A percentile compares a stretch with the other conserved stretches of the same genome.
These are phyloP conservation scores for Cephus pygmeus DNA, from an alignment of 2,888 invertebrate genomes.

Conservation along the genomic window DNA sequence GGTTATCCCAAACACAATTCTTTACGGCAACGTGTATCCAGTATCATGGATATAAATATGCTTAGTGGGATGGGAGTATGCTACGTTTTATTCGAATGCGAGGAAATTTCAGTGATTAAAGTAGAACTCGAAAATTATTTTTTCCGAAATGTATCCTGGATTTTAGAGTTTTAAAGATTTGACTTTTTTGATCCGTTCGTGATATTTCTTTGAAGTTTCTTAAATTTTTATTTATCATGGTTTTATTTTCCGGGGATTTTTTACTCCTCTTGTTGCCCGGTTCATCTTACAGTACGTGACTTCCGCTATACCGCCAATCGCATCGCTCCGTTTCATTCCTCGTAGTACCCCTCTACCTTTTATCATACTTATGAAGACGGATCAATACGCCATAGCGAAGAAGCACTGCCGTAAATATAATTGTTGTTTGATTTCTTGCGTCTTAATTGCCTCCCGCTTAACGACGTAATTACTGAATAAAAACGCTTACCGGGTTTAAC, in stretches of 20 bases:
- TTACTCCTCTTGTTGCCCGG: neutral
- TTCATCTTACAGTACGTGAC: neutral
- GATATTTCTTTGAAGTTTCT: neutral
- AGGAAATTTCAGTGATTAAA: too few species aligned
- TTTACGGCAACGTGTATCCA: neutral
- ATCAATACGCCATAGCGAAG: constrained; percentile 54
- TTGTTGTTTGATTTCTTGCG: constrained; percentile 62
- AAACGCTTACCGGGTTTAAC: constrained; percentile 35
- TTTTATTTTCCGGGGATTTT: neutral
- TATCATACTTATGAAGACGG: constrained; percentile 33
- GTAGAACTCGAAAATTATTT: too few species aligned
- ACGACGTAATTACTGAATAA: constrained; percentile 62
- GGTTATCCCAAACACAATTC: neutral
- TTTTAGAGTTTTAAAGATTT: neutral
- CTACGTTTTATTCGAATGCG: too few species aligned
- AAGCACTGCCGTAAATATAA: constrained; percentile 52
- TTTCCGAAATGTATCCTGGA: neutral
- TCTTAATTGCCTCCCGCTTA: constrained; percentile 61
- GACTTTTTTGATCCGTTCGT: neutral
- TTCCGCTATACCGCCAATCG: neutral
- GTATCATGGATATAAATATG: neutral
- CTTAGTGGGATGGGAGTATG: neutral
- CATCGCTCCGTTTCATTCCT: neutral
- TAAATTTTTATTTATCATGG: neutral
- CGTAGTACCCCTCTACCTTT: constrained; percentile 17